Conservation (phyloP, 2,113 vertebrate species). For the Scomber colias region DNA sequence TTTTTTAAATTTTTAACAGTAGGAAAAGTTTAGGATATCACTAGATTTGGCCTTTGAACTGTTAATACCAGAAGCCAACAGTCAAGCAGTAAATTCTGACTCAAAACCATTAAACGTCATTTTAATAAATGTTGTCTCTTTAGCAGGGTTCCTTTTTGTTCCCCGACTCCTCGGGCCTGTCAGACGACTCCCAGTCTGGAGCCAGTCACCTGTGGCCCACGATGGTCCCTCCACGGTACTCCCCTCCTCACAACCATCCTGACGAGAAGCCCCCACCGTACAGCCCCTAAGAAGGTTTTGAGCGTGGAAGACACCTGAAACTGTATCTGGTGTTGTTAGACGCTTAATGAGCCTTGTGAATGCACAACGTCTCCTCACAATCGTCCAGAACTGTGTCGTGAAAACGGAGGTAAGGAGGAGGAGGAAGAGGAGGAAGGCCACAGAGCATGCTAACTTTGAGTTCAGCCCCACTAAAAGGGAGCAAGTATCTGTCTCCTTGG, state of each 20-base stretch:
- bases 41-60: too few species aligned
- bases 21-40: too few species aligned
- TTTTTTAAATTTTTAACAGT: too few species aligned
- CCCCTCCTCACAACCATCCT: slow-evolving; percentile 94
- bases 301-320: slow-evolving; percentile 30
- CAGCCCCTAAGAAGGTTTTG: slow-evolving; percentile 85
- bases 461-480: slow-evolving; percentile 31
- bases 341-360: slow-evolving; percentile 29
- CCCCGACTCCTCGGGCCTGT: slow-evolving; percentile 92
- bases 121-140: not conserved
- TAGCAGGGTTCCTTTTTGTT: slow-evolving; percentile 86
- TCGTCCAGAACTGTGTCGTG: not conserved
- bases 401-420: not conserved
- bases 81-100: not conserved
- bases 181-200: slow-evolving; percentile 94
- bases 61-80: too few species aligned
- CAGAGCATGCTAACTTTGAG: slow-evolving; percentile 43
- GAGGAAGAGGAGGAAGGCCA: slow-evolving; percentile 8
- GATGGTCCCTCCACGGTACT: slow-evolving; percentile 92
- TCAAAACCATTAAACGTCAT: not conserved
- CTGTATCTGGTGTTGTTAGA: slow-evolving; percentile 10
- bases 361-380: slow-evolving; percentile 44
- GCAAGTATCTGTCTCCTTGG: slow-evolving; percentile 15
- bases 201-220: slow-evolving; percentile 96
- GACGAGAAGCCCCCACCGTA: slow-evolving; percentile 98